Conservation (phyloP, 1,140 invertebrate species). For the Theocolax elegans region DNA sequence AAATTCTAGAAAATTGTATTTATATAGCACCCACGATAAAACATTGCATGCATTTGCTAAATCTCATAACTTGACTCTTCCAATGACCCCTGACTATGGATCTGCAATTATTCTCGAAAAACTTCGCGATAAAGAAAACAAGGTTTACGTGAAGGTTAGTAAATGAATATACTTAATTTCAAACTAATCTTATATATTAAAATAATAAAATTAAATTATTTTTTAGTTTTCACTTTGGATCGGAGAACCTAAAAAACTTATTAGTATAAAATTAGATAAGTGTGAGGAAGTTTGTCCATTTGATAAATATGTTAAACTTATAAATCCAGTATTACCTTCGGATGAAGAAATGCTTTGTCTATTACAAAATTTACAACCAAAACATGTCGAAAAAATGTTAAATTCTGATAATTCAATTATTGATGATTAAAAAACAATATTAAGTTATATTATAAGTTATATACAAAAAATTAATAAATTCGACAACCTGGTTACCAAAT, state of each 20-base stretch:
- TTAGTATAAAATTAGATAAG: background rate
- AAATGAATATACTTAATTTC: no score
- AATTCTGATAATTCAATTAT: background rate
- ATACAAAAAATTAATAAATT: no score
- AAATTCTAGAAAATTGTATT: slow-evolving; percentile 11
- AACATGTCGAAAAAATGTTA: slow-evolving; percentile 1
- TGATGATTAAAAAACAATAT: slow-evolving; percentile 2
- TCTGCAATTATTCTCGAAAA: background rate
- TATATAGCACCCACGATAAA: slow-evolving; percentile 15
- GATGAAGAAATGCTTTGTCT: slow-evolving; percentile 21
- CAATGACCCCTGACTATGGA: background rate
- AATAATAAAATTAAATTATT: no score
- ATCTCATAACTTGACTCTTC: background rate
- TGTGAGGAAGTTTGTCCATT: slow-evolving; percentile 20
- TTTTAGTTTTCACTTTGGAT: background rate
- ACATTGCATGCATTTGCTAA: background rate
- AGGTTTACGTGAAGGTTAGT: slow-evolving; percentile 13
- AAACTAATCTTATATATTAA: no score
- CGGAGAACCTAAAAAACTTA: slow-evolving; percentile 7
- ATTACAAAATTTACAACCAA: slow-evolving; percentile 1
- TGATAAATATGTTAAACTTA: background rate
- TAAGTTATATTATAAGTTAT: no score
- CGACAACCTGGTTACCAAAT: no score
- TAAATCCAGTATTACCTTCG: background rate
- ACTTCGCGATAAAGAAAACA: background rate